Conservation (phyloP, 2,888 invertebrate genomes). For the Taenaris catops region DNA sequence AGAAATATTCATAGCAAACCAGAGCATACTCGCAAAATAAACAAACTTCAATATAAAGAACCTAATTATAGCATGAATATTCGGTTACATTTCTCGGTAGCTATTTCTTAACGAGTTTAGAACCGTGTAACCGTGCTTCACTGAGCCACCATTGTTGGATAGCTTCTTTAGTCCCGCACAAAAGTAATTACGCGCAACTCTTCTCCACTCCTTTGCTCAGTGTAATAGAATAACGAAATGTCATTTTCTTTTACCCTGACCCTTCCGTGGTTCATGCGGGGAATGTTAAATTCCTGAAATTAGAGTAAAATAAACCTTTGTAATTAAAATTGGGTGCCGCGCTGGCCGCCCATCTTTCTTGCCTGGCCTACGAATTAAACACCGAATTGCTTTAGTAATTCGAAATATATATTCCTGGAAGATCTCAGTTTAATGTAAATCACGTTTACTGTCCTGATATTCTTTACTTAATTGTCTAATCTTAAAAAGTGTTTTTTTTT, state of each 20-base stretch:
- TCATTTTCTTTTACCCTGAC: conserved; percentile 76
- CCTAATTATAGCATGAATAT: conserved; percentile 12
- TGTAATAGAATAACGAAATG: conserved; percentile 77
- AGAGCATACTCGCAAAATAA: background rate
- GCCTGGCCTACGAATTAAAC: conserved; percentile 76
- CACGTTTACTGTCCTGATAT: conserved; percentile 73
- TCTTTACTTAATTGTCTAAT: conserved; percentile 19
- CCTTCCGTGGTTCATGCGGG: conserved; percentile 75
- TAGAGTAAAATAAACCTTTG: conserved; percentile 76
- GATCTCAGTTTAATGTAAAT: conserved; percentile 72
- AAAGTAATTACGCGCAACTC: conserved; percentile 67
- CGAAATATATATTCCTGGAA: conserved; percentile 70
- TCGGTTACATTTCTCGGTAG: conserved; percentile 12
- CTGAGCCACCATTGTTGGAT: conserved; percentile 18
- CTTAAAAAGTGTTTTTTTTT: conserved; percentile 12
- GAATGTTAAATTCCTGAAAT: conserved; percentile 77
- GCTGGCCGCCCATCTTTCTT: conserved; percentile 73
- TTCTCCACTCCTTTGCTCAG: conserved; percentile 62
- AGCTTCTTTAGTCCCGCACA: conserved; percentile 35
- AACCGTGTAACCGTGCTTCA: conserved; percentile 15
- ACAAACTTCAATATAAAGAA: background rate
- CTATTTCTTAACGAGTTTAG: conserved; percentile 22
- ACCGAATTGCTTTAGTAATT: conserved; percentile 76
- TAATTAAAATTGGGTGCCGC: conserved; percentile 71
- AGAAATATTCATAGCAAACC: too few relatives aligned